Percentiles rank a stretch among this genome's conserved stretches.
Conservation (phyloP, 2,113 vertebrate genomes). For the Crotalus tigris region DNA sequence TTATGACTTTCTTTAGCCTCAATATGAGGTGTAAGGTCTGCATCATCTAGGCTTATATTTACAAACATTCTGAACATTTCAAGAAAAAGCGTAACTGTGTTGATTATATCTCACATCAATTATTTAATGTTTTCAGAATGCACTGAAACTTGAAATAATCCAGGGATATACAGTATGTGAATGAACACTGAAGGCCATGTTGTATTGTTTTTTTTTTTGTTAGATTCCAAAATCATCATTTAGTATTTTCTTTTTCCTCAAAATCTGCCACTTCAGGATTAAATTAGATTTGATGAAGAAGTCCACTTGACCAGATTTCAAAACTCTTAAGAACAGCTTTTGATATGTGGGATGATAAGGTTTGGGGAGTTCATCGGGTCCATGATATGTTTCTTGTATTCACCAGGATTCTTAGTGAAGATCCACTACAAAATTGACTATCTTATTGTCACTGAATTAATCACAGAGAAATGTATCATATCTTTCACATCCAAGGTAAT, state of each 20-base stretch:
- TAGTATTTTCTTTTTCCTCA: neutral
- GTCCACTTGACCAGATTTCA: neutral
- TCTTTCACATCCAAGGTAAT: neutral
- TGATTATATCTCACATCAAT: neutral
- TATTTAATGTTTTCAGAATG: neutral
- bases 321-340: neutral
- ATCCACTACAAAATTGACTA: neutral
- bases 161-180: neutral
- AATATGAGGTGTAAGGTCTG: conserved; percentile 15
- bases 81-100: neutral
- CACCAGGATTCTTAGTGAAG: neutral
- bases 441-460: neutral
- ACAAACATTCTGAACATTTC: neutral
- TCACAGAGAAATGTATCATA: neutral
- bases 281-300: neutral
- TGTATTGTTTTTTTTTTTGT: neutral
- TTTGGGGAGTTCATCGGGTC: neutral
- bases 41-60: neutral
- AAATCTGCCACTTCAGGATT: neutral
- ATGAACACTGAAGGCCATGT: neutral
- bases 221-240: neutral
- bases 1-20: neutral
- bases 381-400: neutral
- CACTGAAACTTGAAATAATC: neutral
- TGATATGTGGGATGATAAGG: neutral